A percentile compares a stretch with the other conserved stretches of the same genome.
phyloP scores from a whole-genome alignment of 23 tunicate species.

The Ciona savignyi region DNA sequence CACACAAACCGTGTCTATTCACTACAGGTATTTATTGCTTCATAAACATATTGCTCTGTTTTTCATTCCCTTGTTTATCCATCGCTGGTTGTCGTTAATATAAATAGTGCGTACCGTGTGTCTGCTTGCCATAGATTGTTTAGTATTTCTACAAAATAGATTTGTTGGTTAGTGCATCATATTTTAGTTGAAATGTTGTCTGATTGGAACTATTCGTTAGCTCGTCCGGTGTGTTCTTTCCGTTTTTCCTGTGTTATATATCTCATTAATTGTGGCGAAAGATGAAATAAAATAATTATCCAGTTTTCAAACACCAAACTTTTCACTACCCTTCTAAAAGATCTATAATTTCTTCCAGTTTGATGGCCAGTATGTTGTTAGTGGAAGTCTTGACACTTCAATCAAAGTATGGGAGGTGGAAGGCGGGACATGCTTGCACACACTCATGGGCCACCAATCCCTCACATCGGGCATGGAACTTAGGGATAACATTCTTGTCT shows the following conservation, averaged over 20 bases:
- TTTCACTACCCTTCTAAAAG: not conserved
- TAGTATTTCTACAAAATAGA: too few relatives aligned
- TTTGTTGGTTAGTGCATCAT: too few relatives aligned
- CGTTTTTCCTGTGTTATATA: not conserved
- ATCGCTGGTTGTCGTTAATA: too few relatives aligned
- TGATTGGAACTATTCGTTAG: too few relatives aligned
- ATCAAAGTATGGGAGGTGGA: constrained; percentile 88
- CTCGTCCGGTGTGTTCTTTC: not conserved
- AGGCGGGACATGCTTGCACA: constrained; percentile 78
- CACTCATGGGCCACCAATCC: constrained; percentile 89
- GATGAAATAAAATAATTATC: not conserved
- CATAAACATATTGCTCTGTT: not conserved
- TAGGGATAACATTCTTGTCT: constrained; percentile 89
- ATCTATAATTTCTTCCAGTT: constrained; percentile 33
- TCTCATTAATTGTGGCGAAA: not conserved
- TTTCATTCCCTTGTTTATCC: too few relatives aligned
- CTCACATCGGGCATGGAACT: constrained; percentile 97
- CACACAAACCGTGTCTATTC: constrained; percentile 97
- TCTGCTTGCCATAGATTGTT: too few relatives aligned
- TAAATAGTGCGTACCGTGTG: too few relatives aligned
- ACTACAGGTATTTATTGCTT: constrained; percentile 42
- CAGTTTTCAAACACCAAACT: not conserved
- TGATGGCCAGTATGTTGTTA: constrained; percentile 92
- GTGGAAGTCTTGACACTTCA: constrained; percentile 96
- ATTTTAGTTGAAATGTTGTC: too few relatives aligned